phyloP scores from a whole-genome alignment of 2,797 vertebrate genomes.

The Dermochelys coriacea region DNA sequence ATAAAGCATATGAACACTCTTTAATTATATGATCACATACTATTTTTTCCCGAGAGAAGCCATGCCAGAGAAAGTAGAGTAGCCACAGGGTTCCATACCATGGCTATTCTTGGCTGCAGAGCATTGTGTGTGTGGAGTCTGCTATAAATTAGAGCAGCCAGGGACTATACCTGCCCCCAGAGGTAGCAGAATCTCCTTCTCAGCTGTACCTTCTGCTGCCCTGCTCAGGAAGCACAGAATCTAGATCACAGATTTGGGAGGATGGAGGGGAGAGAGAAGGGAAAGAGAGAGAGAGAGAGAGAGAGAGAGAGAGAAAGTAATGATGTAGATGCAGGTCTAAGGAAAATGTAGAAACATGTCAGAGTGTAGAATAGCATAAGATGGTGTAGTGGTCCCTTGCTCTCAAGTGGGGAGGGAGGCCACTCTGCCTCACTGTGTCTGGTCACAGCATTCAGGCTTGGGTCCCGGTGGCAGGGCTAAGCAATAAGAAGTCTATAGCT shows the following conservation, averaged over 20 bases:
- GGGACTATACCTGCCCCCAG: background rate
- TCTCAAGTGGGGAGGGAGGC: background rate
- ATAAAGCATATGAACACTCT: background rate
- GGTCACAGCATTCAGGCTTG: background rate
- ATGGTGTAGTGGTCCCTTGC: background rate
- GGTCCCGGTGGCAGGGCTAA: rapidly evolving
- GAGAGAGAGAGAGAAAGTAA: background rate
- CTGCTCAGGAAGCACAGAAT: background rate
- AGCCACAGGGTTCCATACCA: background rate
- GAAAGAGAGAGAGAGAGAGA: background rate
- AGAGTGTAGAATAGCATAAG: no score
- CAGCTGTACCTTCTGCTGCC: background rate
- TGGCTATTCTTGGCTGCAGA: background rate
- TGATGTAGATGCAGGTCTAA: background rate
- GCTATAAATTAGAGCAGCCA: background rate
- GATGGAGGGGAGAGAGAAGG: no score
- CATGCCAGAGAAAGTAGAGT: background rate
- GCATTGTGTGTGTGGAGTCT: background rate
- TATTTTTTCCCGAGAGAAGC: background rate
- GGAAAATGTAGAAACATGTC: background rate
- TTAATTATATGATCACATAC: background rate
- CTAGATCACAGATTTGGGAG: background rate
- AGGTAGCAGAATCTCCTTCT: background rate
- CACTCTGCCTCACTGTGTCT: no score
- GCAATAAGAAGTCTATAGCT: background rate